Percentiles rank a stretch among this genome's conserved stretches.
Conservation (phyloP, 1,140 invertebrate species). For the Papilio dardanus region DNA sequence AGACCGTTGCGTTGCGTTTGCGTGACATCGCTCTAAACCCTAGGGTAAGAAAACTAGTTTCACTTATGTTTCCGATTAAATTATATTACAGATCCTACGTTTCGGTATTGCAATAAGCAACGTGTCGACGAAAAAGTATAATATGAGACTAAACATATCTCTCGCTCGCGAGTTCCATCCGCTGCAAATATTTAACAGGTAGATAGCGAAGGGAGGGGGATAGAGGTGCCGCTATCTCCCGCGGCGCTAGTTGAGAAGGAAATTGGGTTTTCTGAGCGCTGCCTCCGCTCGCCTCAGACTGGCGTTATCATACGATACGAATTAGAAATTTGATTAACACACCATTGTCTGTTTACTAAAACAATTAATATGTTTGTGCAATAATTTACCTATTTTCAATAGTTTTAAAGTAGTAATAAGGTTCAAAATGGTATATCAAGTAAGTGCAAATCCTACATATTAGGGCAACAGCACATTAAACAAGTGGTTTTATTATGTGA, state of each 20-base stretch:
- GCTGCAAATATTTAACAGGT: constrained; percentile 12
- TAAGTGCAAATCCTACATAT: too few relatives aligned
- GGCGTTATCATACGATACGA: not conserved
- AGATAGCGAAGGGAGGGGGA: not conserved
- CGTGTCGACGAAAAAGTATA: not conserved
- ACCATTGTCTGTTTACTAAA: not conserved
- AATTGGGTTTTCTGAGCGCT: constrained; percentile 56
- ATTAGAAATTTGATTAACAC: not conserved
- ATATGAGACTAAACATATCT: not conserved
- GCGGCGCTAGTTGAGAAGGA: constrained; percentile 51
- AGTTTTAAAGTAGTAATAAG: not conserved
- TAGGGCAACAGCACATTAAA: too few relatives aligned
- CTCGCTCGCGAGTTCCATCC: not conserved
- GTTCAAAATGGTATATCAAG: too few relatives aligned
- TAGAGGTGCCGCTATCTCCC: constrained; percentile 44
- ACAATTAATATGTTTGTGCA: too few relatives aligned
- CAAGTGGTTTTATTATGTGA: too few relatives aligned
- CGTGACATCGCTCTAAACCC: too few relatives aligned
- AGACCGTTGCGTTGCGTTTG: too few relatives aligned
- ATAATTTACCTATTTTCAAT: not conserved
- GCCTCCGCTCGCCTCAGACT: not conserved
- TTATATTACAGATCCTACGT: not conserved
- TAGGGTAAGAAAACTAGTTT: not conserved
- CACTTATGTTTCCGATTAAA: not conserved
- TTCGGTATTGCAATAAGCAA: not conserved